Evolutionary conservation across 2,797 vertebrate genomes (phyloP), one percentile per base, ranked within the genome.

Genomic region (Microctenopoma steveboyesi): DNA sequence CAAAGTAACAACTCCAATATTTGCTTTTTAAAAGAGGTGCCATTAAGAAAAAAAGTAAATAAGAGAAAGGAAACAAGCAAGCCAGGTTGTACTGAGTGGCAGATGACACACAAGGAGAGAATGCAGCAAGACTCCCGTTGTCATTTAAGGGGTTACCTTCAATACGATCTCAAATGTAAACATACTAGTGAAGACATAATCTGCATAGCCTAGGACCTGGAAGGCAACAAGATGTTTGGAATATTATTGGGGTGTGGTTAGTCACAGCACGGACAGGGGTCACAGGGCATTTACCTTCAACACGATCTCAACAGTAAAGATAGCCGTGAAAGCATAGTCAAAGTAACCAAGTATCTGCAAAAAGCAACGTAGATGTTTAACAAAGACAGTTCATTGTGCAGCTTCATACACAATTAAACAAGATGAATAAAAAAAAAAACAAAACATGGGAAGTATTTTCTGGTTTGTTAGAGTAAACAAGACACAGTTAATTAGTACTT

Each of bases 321-420:
- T 99, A 95, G 98, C 96, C 94, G 98, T 99, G 95, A 99, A 99
- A 94, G 97, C 98, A 97, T 99, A 99, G 96, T 99, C 98, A 97
- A 99, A 98, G 96, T 99, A 99, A 96, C 97, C 98, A 95, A 99
- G 98, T 95, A 99, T 98, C 98, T 99, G 97, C 90, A 98, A 97
- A 98, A 95, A 97, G 93, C 93, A 97, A 93, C 73, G 82, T 80
- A 90, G 66, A 93, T 92, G 89, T 94, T 95, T 89, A 93, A 91
- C 87, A 93, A 82, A 88, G 90, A 89, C 84, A 90, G 80, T 67
- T 84, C 81, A 92, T 86, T 61, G 61, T 74, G 85, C 83, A 90
- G 77, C 76, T 84, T 89, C 16, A 88, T 50, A 88, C 69, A 87
- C 79, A 50, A 82, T 71, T 79, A 59, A 79, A 64, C 50, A 81